Conservation (phyloP, 2,113 vertebrate genomes). For the Engraulis encrasicolus region DNA sequence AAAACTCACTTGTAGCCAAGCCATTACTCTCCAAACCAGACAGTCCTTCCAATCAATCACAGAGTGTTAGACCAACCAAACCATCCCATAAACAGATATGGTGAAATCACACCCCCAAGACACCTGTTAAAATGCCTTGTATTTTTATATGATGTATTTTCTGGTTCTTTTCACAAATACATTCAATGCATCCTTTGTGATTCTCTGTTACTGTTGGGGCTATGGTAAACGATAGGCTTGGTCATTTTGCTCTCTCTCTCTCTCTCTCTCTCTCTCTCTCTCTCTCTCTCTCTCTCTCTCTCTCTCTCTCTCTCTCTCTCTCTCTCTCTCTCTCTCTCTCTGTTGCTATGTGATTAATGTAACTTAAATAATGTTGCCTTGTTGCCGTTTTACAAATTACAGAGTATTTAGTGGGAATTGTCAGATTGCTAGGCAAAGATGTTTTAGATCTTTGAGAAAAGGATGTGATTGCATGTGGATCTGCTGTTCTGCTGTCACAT, state of each 20-base stretch:
- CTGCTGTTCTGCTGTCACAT: not conserved
- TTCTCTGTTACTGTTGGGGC: not conserved
- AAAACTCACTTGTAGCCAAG: constrained; percentile 9
- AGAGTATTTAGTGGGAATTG: not conserved
- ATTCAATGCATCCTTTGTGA: not conserved
- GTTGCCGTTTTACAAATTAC: not conserved
- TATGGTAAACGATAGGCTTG: not conserved
- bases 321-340: not conserved
- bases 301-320: not conserved
- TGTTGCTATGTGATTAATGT: not conserved
- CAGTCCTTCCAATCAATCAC: constrained; percentile 11
- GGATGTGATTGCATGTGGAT: not conserved
- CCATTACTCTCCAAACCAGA: not conserved
- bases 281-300: not conserved
- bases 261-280: not conserved
- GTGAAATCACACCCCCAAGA: not conserved
- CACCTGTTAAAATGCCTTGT: not conserved
- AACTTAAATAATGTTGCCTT: not conserved
- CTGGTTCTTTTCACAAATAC: not conserved
- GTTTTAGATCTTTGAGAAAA: not conserved
- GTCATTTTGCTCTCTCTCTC: not conserved
- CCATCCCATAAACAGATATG: not conserved
- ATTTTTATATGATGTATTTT: not conserved
- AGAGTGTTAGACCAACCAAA: not conserved
- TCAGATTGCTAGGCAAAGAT: not conserved